Conservation (phyloP, 2,888 invertebrate genomes). For the Steinernema carpocapsae region DNA sequence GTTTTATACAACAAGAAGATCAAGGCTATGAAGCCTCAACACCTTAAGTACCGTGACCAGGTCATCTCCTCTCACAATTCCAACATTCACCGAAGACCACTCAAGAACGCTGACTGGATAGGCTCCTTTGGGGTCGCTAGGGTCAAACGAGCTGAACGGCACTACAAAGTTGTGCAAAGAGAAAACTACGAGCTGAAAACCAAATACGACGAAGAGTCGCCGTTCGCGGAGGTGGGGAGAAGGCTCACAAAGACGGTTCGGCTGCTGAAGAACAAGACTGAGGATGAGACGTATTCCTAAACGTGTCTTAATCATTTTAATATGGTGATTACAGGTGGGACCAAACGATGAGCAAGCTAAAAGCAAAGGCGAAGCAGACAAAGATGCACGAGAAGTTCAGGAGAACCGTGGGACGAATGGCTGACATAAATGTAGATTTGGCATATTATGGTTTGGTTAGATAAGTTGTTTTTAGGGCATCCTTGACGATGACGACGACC, state of each 20-base stretch:
- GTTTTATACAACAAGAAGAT: conserved; percentile 3
- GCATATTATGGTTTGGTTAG: not conserved
- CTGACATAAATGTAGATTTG: not conserved
- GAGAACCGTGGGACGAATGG: not conserved
- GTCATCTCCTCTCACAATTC: not conserved
- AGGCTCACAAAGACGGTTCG: not conserved
- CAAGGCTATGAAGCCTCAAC: not conserved
- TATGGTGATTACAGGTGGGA: conserved; percentile 35
- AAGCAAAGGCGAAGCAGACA: conserved; percentile 5
- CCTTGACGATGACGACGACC: conserved; percentile 16
- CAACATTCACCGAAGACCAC: not conserved
- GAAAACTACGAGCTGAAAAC: not conserved
- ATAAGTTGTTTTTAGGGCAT: not conserved
- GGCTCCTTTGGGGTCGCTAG: not conserved
- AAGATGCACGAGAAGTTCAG: conserved; percentile 5
- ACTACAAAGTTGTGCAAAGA: not conserved
- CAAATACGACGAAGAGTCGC: conserved; percentile 4
- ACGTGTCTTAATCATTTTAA: not conserved
- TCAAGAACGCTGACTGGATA: not conserved
- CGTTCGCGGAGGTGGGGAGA: conserved; percentile 33
- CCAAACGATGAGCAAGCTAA: conserved; percentile 37
- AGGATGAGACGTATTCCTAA: not conserved
- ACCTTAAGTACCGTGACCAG: not conserved
- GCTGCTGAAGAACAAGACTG: conserved; percentile 26
- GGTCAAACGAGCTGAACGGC: not conserved